These are phyloP conservation scores for Nannoperca obscura DNA, from an alignment of 2,797 vertebrate species.

Conservation along the genomic window DNA sequence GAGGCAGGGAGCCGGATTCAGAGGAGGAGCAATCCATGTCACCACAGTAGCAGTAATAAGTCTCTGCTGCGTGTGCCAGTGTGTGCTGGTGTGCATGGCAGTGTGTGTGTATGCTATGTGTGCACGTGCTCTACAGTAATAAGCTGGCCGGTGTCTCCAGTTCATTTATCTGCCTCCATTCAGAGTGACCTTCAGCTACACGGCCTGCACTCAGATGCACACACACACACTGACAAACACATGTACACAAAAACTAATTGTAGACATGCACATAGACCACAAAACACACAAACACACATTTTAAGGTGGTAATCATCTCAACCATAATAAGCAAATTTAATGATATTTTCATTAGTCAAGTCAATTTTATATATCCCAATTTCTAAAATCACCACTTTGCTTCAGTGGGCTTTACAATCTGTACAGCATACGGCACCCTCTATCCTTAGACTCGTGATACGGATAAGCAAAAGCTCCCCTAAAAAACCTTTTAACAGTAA, in stretches of 20 bases:
- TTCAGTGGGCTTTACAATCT: too few relatives aligned
- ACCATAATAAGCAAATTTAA: background rate
- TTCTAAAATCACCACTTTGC: too few relatives aligned
- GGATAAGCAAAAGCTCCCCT: too few relatives aligned
- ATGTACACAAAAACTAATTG: background rate
- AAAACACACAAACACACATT: constrained; percentile 5
- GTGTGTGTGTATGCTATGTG: background rate
- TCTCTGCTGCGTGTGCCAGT: constrained; percentile 34
- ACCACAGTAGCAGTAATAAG: constrained; percentile 55
- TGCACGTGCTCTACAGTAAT: constrained; percentile 63
- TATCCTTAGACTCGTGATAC: too few relatives aligned
- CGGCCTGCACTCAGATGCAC: constrained; percentile 39
- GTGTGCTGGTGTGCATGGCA: background rate
- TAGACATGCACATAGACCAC: background rate
- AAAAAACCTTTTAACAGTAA: too few relatives aligned
- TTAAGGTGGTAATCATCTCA: constrained; percentile 25
- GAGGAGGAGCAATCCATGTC: constrained; percentile 62
- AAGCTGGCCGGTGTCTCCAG: constrained; percentile 69
- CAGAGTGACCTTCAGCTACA: constrained; percentile 73
- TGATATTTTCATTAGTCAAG: constrained; percentile 23
- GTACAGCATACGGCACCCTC: too few relatives aligned
- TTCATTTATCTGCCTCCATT: constrained; percentile 74
- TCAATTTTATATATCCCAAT: too few relatives aligned
- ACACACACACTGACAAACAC: background rate
- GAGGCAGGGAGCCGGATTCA: constrained; percentile 45